Conservation (phyloP, 2,113 vertebrate genomes). For the Leucopsar rothschildi region DNA sequence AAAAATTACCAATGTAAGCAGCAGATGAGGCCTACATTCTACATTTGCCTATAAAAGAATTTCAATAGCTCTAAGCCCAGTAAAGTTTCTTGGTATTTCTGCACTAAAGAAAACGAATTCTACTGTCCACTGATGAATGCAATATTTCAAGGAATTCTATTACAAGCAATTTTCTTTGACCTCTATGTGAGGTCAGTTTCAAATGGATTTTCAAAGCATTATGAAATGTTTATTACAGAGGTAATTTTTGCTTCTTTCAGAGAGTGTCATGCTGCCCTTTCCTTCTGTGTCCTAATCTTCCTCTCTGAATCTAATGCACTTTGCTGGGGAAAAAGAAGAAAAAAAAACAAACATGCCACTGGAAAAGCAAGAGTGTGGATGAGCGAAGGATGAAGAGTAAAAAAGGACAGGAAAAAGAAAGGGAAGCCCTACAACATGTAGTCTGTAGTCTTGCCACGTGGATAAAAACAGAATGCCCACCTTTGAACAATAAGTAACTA, state of each 20-base stretch:
- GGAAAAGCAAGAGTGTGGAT: not conserved
- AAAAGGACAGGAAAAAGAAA: not conserved
- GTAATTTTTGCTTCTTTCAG: not conserved
- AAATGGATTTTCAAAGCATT: not conserved
- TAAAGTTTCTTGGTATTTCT: not conserved
- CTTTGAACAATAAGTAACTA: not conserved
- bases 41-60: not conserved
- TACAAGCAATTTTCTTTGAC: not conserved
- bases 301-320: not conserved
- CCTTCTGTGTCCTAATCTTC: not conserved
- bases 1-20: not conserved
- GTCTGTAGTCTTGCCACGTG: not conserved
- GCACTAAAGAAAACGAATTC: not conserved
- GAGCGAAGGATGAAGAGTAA: not conserved
- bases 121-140: not conserved
- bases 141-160: not conserved
- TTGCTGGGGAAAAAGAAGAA: not conserved
- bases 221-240: not conserved
- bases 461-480: not conserved
- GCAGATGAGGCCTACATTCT: not conserved
- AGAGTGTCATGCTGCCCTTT: not conserved
- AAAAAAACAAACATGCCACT: not conserved
- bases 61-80: not conserved
- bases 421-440: not conserved
- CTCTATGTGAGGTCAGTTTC: not conserved